Evolutionary conservation across 2,113 vertebrate species (phyloP), one percentile per base, ranked within the genome.

Genomic region (Aptenodytes forsteri): DNA sequence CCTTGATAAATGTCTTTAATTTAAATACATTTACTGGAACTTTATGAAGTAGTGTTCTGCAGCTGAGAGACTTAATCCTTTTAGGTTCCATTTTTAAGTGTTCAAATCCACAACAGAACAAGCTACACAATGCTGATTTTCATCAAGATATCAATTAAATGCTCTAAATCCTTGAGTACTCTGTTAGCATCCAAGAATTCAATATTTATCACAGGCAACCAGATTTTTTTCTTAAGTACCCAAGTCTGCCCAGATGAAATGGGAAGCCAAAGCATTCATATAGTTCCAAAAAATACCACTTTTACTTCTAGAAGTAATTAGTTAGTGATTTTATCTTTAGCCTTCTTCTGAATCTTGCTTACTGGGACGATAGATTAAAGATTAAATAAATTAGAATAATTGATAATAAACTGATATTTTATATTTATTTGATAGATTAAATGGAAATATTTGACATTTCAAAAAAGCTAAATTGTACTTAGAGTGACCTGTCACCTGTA

Each of bases 1-100:
- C 7, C 70, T 87, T 94, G 88, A 97, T 90, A 91, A 94, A 92
- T 85, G 65, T 29, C 16, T 77, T 77, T 80, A 78, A 91, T 87
- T 94, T 89, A 89, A 92, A 91, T 83, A 64, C 25, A 40, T 64
- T 96, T 94, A 83, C 52, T 75, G 55, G 47, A 81, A 80, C 6
- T 90, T 94, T 71, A 83, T 66, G 56, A 84, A 82, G 46, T 47
- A 75, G 38, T 76, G 56, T 58, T 91, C 61, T 65, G 44, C 32
- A 59, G 10, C 21, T 59, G 83, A 84, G 46, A 92, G 34, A 67
- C 21, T 71, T 92, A 87, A 84, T 84, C 17, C 36, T 94, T 92
- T 71, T n/a, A 67, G 65, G 17, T 72, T 95, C 17, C 5, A 47
- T 70, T 67, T 90, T 93, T 30, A 76, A 79, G 65, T 71, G 52